phyloP scores from a whole-genome alignment of 2,113 vertebrate genomes.

The Sialia sialis region DNA sequence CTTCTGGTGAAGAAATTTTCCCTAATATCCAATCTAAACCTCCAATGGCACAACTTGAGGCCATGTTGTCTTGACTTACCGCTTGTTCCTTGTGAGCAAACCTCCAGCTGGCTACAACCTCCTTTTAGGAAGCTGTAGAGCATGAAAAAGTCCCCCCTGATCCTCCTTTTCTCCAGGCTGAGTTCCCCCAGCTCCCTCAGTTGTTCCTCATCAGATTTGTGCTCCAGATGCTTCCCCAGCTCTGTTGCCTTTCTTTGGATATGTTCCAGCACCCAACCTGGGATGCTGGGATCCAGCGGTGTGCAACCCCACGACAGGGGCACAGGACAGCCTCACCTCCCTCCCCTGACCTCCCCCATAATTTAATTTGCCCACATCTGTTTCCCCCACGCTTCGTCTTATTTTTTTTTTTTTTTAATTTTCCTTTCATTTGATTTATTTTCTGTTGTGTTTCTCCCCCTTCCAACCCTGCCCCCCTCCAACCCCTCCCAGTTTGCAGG shows the following conservation, averaged over 20 bases:
- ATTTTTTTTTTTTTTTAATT: background rate
- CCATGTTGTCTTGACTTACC: background rate
- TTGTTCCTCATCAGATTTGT: background rate
- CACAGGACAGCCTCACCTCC: background rate
- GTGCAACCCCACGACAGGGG: background rate
- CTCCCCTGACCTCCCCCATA: background rate
- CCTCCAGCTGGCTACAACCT: background rate
- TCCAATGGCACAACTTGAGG: background rate
- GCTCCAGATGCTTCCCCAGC: background rate
- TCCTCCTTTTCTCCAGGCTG: background rate
- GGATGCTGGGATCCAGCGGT: background rate
- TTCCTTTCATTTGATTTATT: background rate
- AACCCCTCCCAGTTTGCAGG: conserved; percentile 88
- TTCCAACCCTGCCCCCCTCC: background rate
- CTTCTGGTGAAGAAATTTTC: background rate
- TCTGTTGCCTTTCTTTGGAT: background rate
- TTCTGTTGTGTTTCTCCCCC: conserved; percentile 28
- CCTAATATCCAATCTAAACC: background rate
- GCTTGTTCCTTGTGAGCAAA: background rate
- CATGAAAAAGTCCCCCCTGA: background rate
- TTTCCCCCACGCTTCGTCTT: background rate
- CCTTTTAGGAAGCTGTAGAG: background rate
- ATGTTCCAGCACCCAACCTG: rapidly evolving
- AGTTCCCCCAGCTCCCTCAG: background rate
- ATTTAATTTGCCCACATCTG: background rate